Evolutionary conservation across 1,140 invertebrate genomes (phyloP).

Genomic region (Ips typographus): DNA sequence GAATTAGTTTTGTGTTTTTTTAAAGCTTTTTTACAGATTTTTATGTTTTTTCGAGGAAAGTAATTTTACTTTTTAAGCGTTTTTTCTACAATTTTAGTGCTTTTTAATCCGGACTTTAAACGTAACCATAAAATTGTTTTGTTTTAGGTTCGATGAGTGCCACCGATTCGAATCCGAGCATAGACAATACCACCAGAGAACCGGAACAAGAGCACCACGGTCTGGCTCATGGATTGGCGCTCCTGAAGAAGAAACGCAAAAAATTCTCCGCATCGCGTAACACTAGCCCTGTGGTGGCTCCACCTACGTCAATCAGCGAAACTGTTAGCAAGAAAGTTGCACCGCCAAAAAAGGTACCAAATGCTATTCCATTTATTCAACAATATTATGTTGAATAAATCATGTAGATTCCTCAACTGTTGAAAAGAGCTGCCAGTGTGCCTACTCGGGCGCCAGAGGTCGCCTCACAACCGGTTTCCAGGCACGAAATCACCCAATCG

Average conservation of each 20-base stretch:
- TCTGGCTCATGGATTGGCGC: slow-evolving; percentile 61
- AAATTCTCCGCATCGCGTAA: slow-evolving; percentile 76
- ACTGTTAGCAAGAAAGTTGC: slow-evolving; percentile 33
- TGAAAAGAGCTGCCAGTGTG: slow-evolving; percentile 65
- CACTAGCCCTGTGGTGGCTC: slow-evolving; percentile 59
- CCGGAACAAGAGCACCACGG: slow-evolving; percentile 44
- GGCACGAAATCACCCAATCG: slow-evolving; percentile 54
- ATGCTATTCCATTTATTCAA: background rate
- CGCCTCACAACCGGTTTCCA: slow-evolving; percentile 43
- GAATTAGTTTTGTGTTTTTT: too few species aligned
- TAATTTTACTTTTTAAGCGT: too few species aligned
- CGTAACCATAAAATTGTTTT: background rate
- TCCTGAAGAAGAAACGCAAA: slow-evolving; percentile 73
- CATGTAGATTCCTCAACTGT: slow-evolving; percentile 47
- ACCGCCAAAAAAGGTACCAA: slow-evolving; percentile 46
- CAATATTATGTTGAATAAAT: background rate
- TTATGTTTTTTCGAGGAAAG: too few species aligned
- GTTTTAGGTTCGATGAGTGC: slow-evolving; percentile 39
- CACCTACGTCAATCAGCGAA: slow-evolving; percentile 44
- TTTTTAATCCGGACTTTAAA: background rate
- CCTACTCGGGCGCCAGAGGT: slow-evolving; percentile 58
- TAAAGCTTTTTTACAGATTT: too few species aligned
- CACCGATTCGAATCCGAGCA: slow-evolving; percentile 56
- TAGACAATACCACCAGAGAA: slow-evolving; percentile 43
- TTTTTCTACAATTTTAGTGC: too few species aligned